These are phyloP conservation scores for Ganaspis brasiliensis DNA, from an alignment of 2,888 invertebrate species.

Conservation along the genomic window DNA sequence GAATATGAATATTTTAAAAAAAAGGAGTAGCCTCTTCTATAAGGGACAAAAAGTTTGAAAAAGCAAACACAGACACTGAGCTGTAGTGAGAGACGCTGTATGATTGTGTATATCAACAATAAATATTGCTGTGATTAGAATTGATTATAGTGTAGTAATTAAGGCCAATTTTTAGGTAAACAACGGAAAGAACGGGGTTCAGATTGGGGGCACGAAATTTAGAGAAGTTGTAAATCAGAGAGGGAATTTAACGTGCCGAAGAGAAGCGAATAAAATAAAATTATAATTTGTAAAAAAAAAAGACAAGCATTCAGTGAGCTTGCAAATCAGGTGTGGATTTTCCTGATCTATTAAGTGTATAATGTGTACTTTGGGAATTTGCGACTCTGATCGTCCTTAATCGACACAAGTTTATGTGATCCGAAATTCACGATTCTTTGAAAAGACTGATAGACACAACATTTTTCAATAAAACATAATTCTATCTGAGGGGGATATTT, in stretches of 20 bases:
- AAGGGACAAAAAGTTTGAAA: constrained; percentile 9
- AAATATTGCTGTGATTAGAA: constrained; percentile 81
- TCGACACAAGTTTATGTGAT: constrained; percentile 57
- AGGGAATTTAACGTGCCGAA: constrained; percentile 45
- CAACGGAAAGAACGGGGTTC: constrained; percentile 61
- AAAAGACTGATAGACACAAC: constrained; percentile 60
- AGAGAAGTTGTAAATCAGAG: constrained; percentile 46
- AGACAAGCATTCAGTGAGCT: neutral
- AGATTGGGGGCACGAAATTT: constrained; percentile 48
- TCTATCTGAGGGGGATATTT: no score
- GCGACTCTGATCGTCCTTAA: constrained; percentile 53
- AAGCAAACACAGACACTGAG: constrained; percentile 61
- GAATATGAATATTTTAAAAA: constrained; percentile 31
- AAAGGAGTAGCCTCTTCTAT: constrained; percentile 51
- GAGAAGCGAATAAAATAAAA: constrained; percentile 45
- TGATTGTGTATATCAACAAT: constrained; percentile 81
- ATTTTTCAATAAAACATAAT: neutral
- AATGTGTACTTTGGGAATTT: constrained; percentile 46
- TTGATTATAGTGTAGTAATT: constrained; percentile 79
- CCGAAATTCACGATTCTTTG: constrained; percentile 57
- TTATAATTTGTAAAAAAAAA: constrained; percentile 51
- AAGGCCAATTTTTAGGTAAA: constrained; percentile 76
- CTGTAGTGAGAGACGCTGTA: constrained; percentile 79
- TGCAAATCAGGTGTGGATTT: neutral
- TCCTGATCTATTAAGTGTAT: constrained; percentile 12